A percentile compares a stretch with the other conserved stretches of the same genome.
Conservation (phyloP, 2,888 invertebrate species). For the Orchestes rusci region DNA sequence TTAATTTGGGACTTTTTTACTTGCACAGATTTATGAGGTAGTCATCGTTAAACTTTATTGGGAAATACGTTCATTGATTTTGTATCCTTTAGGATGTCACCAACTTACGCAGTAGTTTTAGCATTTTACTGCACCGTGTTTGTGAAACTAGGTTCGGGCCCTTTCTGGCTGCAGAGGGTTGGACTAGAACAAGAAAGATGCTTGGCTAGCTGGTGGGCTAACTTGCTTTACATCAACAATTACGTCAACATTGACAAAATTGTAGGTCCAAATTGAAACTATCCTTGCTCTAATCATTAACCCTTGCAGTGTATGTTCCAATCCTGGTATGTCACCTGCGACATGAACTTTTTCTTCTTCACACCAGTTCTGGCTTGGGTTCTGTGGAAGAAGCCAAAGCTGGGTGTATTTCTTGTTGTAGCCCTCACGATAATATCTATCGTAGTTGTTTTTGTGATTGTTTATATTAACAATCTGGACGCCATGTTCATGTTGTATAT, state of each 20-base stretch:
- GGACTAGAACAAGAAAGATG: slow-evolving; percentile 49
- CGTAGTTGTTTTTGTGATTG: slow-evolving; percentile 31
- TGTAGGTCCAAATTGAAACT: slow-evolving; percentile 40
- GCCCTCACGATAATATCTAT: slow-evolving; percentile 30
- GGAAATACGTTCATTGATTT: not conserved
- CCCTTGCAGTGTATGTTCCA: slow-evolving; percentile 26
- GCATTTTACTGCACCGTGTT: slow-evolving; percentile 67
- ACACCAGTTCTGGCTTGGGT: slow-evolving; percentile 32
- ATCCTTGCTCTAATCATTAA: not conserved
- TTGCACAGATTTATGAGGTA: slow-evolving; percentile 61
- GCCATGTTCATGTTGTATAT: slow-evolving; percentile 36
- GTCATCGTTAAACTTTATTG: not conserved
- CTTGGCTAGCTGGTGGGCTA: slow-evolving; percentile 61
- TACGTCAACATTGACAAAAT: slow-evolving; percentile 56
- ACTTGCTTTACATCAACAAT: slow-evolving; percentile 64
- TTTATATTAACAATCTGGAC: slow-evolving; percentile 33
- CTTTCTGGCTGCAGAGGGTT: slow-evolving; percentile 60
- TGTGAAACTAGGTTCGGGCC: slow-evolving; percentile 61
- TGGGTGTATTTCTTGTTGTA: slow-evolving; percentile 28
- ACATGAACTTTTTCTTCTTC: slow-evolving; percentile 32
- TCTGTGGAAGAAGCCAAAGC: slow-evolving; percentile 32
- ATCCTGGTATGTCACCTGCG: slow-evolving; percentile 27
- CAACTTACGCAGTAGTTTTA: slow-evolving; percentile 63
- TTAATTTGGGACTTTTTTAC: slow-evolving; percentile 55
- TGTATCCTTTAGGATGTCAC: slow-evolving; percentile 58